Evolutionary conservation across 2,888 invertebrate species (phyloP), one percentile per base, ranked within the genome.

Genomic region (Bimastos eiseni): DNA sequence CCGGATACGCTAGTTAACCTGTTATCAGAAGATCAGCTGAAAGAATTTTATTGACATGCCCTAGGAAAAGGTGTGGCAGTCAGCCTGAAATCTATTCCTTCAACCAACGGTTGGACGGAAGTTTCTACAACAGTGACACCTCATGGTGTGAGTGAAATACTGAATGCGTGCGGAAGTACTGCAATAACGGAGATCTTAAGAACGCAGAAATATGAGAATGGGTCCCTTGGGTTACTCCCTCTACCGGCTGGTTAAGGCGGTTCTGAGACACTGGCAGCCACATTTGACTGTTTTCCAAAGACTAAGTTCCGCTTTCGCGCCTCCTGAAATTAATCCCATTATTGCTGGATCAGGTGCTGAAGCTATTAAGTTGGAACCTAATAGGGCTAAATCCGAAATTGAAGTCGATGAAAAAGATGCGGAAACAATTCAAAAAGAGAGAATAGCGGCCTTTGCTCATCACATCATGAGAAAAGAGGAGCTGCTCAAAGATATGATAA

Each of bases 331-430:
- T 70, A 70, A 70, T 70, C 70, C 70, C 5, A 6, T 70, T 30
- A 70, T 70, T 11, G 70, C n/a, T 30, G 70, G 70, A 70, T 6
- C n/a, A 70, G n/a, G 70, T n/a, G 70, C 30, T 11, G 70, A 15
- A 30, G 11, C 70, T 70, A 13, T 30, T 70, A n/a, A 6, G 70
- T 8, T 55, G 19, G 11, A 24, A 70, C 70, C 70, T 70, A 70
- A 30, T 70, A n/a, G n/a, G n/a, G n/a, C 70, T n/a, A n/a, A n/a
- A 70, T 17, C n/a, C 19, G 91, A 90, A 30, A 44, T 37, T 44
- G 33, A 84, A 11, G 36, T 24, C 21, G 91, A 90, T 89, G 91
- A 91, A 90, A 90, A 38, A 33, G 91, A 91, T 41, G 86, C 89
- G 38, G 88, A 91, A 33, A 90, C 86, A 33, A 44, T 38, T 6